Conservation (phyloP, 2,113 vertebrate species). For the Scartelaos histophorus region DNA sequence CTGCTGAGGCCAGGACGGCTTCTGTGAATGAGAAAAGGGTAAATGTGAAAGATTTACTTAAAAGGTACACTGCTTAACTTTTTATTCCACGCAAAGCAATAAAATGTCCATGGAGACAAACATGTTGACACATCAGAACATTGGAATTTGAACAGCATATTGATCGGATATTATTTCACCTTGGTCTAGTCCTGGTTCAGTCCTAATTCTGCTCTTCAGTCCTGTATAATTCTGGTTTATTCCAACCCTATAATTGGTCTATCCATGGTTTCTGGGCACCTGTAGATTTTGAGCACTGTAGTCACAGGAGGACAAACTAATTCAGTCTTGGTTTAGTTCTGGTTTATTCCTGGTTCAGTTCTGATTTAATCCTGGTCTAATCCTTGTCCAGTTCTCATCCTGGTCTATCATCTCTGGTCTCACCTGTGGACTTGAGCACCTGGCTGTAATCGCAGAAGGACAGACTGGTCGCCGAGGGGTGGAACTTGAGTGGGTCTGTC, state of each 20-base stretch:
- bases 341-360: too few relatives aligned
- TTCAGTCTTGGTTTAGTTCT: too few relatives aligned
- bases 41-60: too few relatives aligned
- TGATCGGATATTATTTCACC: too few relatives aligned
- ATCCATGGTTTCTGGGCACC: neutral
- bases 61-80: too few relatives aligned
- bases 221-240: neutral
- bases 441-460: constrained; percentile 80
- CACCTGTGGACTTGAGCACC: constrained; percentile 66
- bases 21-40: constrained; percentile 42
- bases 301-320: too few relatives aligned
- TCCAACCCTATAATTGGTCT: neutral
- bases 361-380: neutral
- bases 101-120: too few relatives aligned
- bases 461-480: constrained; percentile 66
- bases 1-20: constrained; percentile 64
- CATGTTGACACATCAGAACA: too few relatives aligned
- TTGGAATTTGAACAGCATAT: too few relatives aligned
- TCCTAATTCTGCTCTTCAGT: neutral
- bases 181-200: neutral
- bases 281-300: too few relatives aligned
- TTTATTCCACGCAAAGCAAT: too few relatives aligned
- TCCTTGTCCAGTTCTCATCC: neutral
- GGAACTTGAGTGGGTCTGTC: constrained; percentile 83
- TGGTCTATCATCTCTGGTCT: neutral